These are phyloP conservation scores for Aurelia coerulea DNA, from an alignment of 30 jellyfish, hydroid and myxozoan species.

Conservation along the genomic window DNA sequence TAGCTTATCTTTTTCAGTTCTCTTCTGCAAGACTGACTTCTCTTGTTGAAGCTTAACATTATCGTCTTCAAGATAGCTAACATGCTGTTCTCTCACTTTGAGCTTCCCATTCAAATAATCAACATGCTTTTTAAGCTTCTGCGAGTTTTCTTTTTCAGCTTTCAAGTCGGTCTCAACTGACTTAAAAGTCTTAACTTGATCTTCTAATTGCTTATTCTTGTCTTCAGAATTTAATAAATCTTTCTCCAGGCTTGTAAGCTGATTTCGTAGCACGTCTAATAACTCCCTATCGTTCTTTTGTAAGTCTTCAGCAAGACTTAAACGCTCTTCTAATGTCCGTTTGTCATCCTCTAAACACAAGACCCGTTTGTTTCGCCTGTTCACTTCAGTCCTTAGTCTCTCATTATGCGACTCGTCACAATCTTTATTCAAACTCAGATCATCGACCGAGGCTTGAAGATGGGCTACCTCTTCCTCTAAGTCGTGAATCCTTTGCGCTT, in stretches of 20 bases:
- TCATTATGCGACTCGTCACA: conserved; percentile 64
- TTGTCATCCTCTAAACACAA: conserved; percentile 86
- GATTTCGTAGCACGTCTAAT: conserved; percentile 80
- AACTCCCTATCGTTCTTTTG: conserved; percentile 89
- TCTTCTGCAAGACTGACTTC: conserved; percentile 73
- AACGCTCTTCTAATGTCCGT: conserved; percentile 78
- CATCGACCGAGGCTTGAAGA: conserved; percentile 53
- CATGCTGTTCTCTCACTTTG: conserved; percentile 86
- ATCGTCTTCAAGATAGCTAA: conserved; percentile 94
- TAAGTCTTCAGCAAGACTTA: conserved; percentile 87
- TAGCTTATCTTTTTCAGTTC: conserved; percentile 36
- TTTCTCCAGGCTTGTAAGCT: conserved; percentile 65
- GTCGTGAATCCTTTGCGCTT: conserved; percentile 73
- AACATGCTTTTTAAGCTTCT: conserved; percentile 56
- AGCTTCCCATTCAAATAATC: conserved; percentile 82
- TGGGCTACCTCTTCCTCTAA: conserved; percentile 76
- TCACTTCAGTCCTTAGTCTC: conserved; percentile 61
- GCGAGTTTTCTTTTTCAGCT: conserved; percentile 75
- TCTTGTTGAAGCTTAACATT: conserved; percentile 89
- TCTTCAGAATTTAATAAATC: conserved; percentile 72
- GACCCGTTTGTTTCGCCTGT: conserved; percentile 58
- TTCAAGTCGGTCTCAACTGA: conserved; percentile 49
- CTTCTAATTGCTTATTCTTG: conserved; percentile 68
- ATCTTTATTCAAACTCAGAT: conserved; percentile 40
- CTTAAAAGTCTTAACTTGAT: conserved; percentile 45